Base-by-base conservation (phyloP, 2,888 invertebrate species). In the Agapetus fuscipes region DNA sequence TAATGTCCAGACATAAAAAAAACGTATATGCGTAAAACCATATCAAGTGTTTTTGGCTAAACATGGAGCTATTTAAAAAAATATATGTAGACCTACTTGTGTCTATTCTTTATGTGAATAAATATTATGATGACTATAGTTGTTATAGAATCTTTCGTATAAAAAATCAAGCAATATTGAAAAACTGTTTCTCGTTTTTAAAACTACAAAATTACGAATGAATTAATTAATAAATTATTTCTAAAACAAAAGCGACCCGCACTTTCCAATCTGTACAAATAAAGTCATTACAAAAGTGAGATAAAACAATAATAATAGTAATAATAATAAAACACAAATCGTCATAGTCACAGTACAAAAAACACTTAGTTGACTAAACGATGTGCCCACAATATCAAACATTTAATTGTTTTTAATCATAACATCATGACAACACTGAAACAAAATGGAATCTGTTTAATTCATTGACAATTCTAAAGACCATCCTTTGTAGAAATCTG, bases 181-280 rank as follows among this genome's bases (percentile, higher is more conserved):
- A n/a, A n/a, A n/a, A 20, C 4, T 20, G 20, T 20, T 20, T 20
- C 9, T 20, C 4, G 9, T 20, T 20, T 6, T 6, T 4, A 20
- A 20, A 4, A 20, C 20, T 20, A 20, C n/a, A n/a, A n/a, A n/a
- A n/a, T n/a, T n/a, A n/a, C n/a, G n/a, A n/a, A n/a, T n/a, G n/a
- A n/a, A n/a, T n/a, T n/a, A n/a, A n/a, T n/a, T n/a, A n/a, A n/a
- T n/a, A 20, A 20, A 6, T 20, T 20, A 20, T 40, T 9, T 39
- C 11, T 39, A 43, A 43, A 39, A 39, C 39, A 43, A 39, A 39
- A 39, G 43, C 39, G 43, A 34, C 39, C 43, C 33, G 43, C 43
- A 43, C 39, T 43, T 43, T 30, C 17, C 13, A 12, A 13, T 17
- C 27, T 39, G 28, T 39, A 39, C 32, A 39, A 27, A 34, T 40